Base-by-base conservation (phyloP, 2,113 vertebrate genomes). In the Corythaixoides concolor region DNA sequence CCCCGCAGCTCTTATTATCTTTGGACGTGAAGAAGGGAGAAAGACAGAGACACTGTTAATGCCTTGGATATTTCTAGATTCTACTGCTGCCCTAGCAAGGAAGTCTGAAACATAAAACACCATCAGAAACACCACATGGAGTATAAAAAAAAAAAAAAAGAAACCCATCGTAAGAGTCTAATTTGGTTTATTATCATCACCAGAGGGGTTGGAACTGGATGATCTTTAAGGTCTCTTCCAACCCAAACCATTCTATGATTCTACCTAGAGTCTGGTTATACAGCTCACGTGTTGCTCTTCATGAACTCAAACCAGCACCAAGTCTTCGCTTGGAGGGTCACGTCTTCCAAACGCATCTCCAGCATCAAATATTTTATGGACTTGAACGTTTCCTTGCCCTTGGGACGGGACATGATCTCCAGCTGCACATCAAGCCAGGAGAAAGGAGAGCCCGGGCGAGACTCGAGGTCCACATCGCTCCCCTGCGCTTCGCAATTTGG, bases 1-100 rank as follows among this genome's bases (percentile, higher is more conserved):
- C 50, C 95, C 81, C 33, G 89, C 88, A 85, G 94, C 76, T 83
- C 79, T 45, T 96, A 85, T 97, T 96, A 93, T 97, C 90, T 95
- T 95, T 95, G 96, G 96, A 96, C 79, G 69, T 79, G 72, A 87
- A 95, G 35, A 85, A 85, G 30, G 33, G 60, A 91, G 79, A 85
- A 50, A 96, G 88, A 85, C 78, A 91, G 89, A 95, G 88, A 91
- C 58, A 11, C 72, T 60, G 83, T 92, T 95, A 82, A 96, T 77
- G 60, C 81, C 86, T 93, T 0, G 0, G 84, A 62, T 90, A 92
- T 78, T 93, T 93, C 95, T 60, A 89, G 81, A 92, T 62, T 73
- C 81, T 90, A 58, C 56, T 14, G 30, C 50, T 50, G 73, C 62
- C 85, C 78, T 74, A 66, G 62, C 60, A 50, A 67, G 21, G 55